Conservation (phyloP, 2,888 invertebrate species). For the Diadegma fenestrale region DNA sequence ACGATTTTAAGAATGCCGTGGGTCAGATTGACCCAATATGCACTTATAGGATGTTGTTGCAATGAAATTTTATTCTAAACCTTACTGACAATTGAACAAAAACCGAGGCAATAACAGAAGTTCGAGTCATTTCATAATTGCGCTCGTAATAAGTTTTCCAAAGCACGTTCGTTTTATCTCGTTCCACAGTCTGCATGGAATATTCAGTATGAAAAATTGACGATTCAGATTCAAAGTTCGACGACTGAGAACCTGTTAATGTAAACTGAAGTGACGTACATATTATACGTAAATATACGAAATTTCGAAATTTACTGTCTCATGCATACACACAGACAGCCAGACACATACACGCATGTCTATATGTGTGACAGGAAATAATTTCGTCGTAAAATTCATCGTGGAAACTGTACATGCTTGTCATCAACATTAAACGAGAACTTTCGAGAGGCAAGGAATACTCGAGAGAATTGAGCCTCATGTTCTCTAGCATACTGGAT, state of each 20-base stretch:
- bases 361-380: background rate
- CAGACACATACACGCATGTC: background rate
- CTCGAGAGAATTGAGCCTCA: constrained; percentile 48
- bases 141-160: background rate
- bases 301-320: constrained; percentile 1
- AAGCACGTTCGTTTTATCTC: background rate
- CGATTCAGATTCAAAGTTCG: background rate
- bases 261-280: background rate
- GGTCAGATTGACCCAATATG: too few species aligned
- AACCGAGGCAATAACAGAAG: too few species aligned
- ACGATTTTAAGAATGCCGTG: too few species aligned
- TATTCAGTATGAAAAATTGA: background rate
- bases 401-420: constrained; percentile 30
- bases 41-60: too few species aligned
- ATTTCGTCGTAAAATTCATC: constrained; percentile 47
- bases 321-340: background rate
- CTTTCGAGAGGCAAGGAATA: constrained; percentile 14
- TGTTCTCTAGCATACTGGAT: constrained; percentile 17
- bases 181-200: background rate
- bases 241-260: background rate
- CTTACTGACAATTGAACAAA: too few species aligned
- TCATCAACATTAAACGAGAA: constrained; percentile 42
- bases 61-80: too few species aligned
- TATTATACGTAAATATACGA: background rate
- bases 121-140: too few species aligned